Percentiles rank a stretch among this genome's conserved stretches.
Evolutionary conservation across 2,113 vertebrate species (phyloP).

Genomic region (Gavialis gangeticus): DNA sequence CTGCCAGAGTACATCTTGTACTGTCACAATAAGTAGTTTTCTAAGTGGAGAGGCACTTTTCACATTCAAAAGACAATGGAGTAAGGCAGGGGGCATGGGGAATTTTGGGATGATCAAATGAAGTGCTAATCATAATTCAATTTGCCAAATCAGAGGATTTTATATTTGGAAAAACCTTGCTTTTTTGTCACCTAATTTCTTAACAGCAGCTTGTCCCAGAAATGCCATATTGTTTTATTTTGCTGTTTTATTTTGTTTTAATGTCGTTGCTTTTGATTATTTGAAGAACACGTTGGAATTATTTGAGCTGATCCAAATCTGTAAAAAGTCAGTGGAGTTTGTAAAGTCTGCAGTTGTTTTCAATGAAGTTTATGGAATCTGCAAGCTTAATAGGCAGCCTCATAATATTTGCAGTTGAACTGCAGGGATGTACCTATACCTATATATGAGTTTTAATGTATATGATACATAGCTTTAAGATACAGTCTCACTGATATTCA

Average conservation of each 20-base stretch:
- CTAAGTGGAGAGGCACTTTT: not conserved
- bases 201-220: not conserved
- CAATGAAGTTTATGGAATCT: conserved; percentile 44
- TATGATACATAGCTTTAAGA: not conserved
- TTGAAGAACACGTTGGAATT: conserved; percentile 30
- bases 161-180: not conserved
- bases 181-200: not conserved
- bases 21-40: not conserved
- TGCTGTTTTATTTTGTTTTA: not conserved
- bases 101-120: not conserved
- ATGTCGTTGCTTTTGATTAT: not conserved
- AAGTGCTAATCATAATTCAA: not conserved
- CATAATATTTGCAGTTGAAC: conserved; percentile 2
- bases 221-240: not conserved
- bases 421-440: not conserved
- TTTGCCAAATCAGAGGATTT: not conserved
- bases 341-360: not conserved
- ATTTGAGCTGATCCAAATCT: conserved; percentile 2
- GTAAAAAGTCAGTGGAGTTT: not conserved
- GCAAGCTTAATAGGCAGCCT: conserved; percentile 34
- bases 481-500: not conserved
- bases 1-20: not conserved
- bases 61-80: not conserved
- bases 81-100: not conserved
- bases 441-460: not conserved